These are phyloP conservation scores for Romanomermis culicivorax DNA, from an alignment of 2,888 invertebrate genomes.

Conservation along the genomic window DNA sequence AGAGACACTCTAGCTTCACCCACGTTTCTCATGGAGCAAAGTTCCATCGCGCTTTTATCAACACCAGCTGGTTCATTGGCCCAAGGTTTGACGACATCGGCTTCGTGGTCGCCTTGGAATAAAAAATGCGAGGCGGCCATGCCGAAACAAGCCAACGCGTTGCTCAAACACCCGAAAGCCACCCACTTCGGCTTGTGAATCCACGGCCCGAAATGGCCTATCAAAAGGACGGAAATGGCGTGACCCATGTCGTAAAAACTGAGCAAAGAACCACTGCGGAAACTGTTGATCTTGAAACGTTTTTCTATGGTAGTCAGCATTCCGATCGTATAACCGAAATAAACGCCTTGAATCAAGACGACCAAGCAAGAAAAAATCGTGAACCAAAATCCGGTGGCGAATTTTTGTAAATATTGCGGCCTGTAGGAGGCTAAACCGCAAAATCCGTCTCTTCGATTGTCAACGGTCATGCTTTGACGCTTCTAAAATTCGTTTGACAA, in stretches of 20 bases:
- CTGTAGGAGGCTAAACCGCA: background rate
- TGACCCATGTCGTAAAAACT: constrained; percentile 10
- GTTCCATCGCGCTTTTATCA: too few relatives aligned
- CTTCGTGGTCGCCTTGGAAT: too few relatives aligned
- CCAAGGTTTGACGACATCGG: too few relatives aligned
- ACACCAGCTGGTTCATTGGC: background rate
- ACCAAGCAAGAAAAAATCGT: background rate
- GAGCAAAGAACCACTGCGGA: constrained; percentile 6
- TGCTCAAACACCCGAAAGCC: background rate
- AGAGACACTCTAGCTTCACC: too few relatives aligned
- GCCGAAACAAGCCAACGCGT: constrained; percentile 3
- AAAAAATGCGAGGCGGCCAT: too few relatives aligned
- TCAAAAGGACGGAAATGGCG: constrained; percentile 8
- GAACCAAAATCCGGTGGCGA: background rate
- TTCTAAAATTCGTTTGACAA: too few relatives aligned
- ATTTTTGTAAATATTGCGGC: background rate
- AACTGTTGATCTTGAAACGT: constrained; percentile 7
- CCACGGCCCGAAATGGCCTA: constrained; percentile 2
- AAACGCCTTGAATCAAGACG: background rate
- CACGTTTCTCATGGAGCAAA: too few relatives aligned
- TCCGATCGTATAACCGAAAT: constrained; percentile 9
- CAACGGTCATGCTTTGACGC: too few relatives aligned
- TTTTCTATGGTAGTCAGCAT: constrained; percentile 10
- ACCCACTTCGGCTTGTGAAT: constrained; percentile 6
- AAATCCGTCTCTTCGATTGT: background rate